These are phyloP conservation scores for Folsomia candida DNA, from an alignment of 2,888 invertebrate genomes.

Conservation along the genomic window DNA sequence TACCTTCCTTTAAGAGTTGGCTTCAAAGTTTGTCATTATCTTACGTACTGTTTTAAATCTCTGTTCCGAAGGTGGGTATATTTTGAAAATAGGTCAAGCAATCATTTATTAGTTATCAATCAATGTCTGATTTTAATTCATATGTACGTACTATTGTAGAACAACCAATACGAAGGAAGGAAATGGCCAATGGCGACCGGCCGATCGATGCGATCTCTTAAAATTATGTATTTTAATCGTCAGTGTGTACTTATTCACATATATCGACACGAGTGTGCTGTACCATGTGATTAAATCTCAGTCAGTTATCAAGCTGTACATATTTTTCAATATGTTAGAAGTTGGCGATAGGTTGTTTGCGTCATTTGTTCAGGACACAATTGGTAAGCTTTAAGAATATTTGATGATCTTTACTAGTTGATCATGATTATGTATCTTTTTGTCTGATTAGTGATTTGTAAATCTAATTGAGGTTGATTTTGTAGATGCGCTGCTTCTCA, in stretches of 20 bases:
- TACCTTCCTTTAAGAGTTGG: slow-evolving; percentile 90
- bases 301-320: slow-evolving; percentile 97
- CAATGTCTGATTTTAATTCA: neutral
- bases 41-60: slow-evolving; percentile 64
- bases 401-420: neutral
- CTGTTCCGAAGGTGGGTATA: slow-evolving; percentile 56
- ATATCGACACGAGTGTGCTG: slow-evolving; percentile 95
- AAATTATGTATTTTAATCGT: slow-evolving; percentile 85
- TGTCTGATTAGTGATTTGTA: neutral
- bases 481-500: slow-evolving; percentile 92
- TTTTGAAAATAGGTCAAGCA: too few species aligned
- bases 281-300: slow-evolving; percentile 97
- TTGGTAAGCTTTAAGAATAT: slow-evolving; percentile 54
- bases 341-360: slow-evolving; percentile 89
- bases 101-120: too few species aligned
- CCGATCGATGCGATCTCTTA: slow-evolving; percentile 92
- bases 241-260: slow-evolving; percentile 79
- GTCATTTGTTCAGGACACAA: slow-evolving; percentile 95
- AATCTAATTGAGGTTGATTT: neutral
- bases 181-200: slow-evolving; percentile 66
- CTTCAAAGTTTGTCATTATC: slow-evolving; percentile 64
- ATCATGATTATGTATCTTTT: too few species aligned
- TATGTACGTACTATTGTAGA: neutral
- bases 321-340: slow-evolving; percentile 99
- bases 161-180: neutral